Base-by-base conservation (phyloP, 2,797 vertebrate genomes). In the Siniperca obscura region DNA sequence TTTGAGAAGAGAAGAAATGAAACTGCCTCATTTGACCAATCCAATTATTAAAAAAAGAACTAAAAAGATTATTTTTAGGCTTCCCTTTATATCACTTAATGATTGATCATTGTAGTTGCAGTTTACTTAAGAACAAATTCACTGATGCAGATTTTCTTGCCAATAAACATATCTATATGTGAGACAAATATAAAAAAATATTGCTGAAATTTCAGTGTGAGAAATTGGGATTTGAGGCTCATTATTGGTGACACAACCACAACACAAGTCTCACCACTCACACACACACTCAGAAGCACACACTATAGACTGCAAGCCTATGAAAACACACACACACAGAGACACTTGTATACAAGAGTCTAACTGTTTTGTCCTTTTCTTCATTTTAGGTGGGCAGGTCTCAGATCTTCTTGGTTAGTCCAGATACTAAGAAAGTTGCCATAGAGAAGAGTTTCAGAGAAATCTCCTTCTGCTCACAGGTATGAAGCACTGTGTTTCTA, bases 381-480 rank as follows among this genome's bases (percentile, higher is more conserved):
- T 36, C 62, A 9, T 81, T 95, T 83, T 81, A 99, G 98, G 97
- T 99, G 83, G 98, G 98, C 50, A 96, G 96, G 65, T 97, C 97
- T 71, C 97, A 99, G 95, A 97, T 99, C 93, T 99, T 97, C 95
- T 94, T 99, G 91, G 96, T 99, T 88, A 99, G 98, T 94, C 98
- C 98, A 65, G 98, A 99, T 93, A 99, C 97, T 90, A 99, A 99
- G 95, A 98, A 97, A 93, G 95, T 99, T 56, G 97, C 97, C 50
- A 96, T 99, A 92, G 98, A 99, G 92, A 99, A 98, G 94, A 97
- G 96, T 95, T 99, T 99, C 96, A 96, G 95, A 92, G 98, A 99
- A 95, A 99, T 99, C 90, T 99, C 98, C 57, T 99, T 98, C 95
- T 99, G 98, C 93, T 99, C 98, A 94, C 98, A 99, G 97, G 98